Evolutionary conservation across 2,797 vertebrate genomes (phyloP), one percentile per base, ranked within the genome.

Genomic region (Coranthus polyacanthus): DNA sequence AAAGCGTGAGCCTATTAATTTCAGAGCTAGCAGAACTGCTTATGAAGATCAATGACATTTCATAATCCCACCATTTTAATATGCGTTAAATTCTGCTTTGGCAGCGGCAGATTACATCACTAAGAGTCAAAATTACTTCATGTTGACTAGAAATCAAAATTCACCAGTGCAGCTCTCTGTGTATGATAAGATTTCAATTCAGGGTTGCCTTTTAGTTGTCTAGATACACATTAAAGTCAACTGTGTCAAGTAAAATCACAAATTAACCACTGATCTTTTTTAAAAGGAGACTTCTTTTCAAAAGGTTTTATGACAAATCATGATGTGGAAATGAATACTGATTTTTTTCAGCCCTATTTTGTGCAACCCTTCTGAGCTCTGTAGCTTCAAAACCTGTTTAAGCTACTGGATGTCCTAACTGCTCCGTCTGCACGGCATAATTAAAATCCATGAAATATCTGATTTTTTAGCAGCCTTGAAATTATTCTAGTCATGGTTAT

Each of bases 21-120:
- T 62, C 8, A 12, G 2, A 71, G 44, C 45, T 73, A 55, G 32
- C 22, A 67, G 44, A 63, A 56, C 8, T 59, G 67, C 56, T 73
- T 51, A 68, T 71, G 42, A 69, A 82, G 72, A 79, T 69, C 57
- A 16, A 36, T 36, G 43, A 29, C 22, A 56, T 71, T 64, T 70
- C 53, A 58, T 69, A 68, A 72, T 73, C 51, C n/a, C n/a, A 4
- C n/a, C 3, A 21, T 57, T 68, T 61, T 46, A 52, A 39, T 72
- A 34, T 69, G 38, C 22, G 8, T 69, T 72, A 53, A 58, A 46
- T 41, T 39, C n/a, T 50, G 18, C 52, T 53, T 67, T 78, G 60
- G 45, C 52, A 47, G 43, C 58, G 36, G 44, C 39, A 70, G 51
- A 75, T 78, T 46, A 11, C 42, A 57, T 65, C 47, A 34, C 16